A percentile compares a stretch with the other conserved stretches of the same genome.
phyloP scores from a whole-genome alignment of 2,113 vertebrate species.

The Ictalurus punctatus region DNA sequence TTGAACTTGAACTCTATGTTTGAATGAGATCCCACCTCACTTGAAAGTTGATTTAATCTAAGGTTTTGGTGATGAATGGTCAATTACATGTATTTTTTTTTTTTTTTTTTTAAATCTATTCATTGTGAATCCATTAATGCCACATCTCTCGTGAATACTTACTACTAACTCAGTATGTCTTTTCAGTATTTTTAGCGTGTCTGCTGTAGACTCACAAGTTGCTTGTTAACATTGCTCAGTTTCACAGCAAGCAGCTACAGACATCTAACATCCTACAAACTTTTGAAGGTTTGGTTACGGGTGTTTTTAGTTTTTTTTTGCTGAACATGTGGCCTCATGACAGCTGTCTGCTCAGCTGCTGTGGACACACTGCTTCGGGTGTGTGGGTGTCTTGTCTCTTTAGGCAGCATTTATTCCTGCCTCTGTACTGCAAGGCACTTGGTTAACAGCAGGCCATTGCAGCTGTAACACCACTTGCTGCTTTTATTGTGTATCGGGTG shows the following conservation, averaged over 20 bases:
- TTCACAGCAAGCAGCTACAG: neutral
- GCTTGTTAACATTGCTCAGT: constrained; percentile 6
- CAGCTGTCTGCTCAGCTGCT: constrained; percentile 48
- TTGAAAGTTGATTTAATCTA: no score
- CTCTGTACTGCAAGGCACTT: constrained; percentile 25
- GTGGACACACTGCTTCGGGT: constrained; percentile 34
- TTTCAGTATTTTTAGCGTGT: neutral
- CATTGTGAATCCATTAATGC: neutral
- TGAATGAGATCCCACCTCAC: no score
- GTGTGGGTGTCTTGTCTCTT: constrained; percentile 44
- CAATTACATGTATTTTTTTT: neutral
- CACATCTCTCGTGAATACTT: neutral
- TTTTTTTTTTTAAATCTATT: neutral
- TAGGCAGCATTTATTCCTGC: constrained; percentile 25
- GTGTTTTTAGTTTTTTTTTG: neutral
- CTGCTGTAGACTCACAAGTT: constrained; percentile 9
- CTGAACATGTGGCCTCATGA: constrained; percentile 27
- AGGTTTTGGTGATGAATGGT: neutral
- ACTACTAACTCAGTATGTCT: neutral
- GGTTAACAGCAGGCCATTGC: constrained; percentile 17
- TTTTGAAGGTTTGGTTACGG: constrained; percentile 18
- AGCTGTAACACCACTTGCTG: constrained; percentile 42
- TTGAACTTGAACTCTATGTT: neutral
- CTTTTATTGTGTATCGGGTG: constrained; percentile 25
- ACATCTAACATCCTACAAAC: constrained; percentile 15